Evolutionary conservation across 2,888 invertebrate species (phyloP).

Genomic region (Epinotia nisella): DNA sequence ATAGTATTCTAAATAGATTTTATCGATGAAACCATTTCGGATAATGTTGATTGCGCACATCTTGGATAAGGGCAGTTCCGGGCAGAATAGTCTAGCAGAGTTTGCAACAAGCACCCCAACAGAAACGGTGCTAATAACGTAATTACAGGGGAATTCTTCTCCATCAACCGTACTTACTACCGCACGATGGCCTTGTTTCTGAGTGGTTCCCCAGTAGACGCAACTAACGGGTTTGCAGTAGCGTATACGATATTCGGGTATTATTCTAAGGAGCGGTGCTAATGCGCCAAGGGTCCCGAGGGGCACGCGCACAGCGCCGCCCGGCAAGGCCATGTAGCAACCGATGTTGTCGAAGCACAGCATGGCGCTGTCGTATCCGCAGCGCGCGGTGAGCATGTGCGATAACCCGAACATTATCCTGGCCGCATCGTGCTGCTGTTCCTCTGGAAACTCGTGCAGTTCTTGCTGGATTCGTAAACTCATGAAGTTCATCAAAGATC

Average conservation of each 20-base stretch:
- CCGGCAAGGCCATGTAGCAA: constrained; percentile 83
- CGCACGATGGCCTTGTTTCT: constrained; percentile 76
- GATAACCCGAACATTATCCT: constrained; percentile 87
- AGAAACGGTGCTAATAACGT: constrained; percentile 91
- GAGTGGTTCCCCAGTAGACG: constrained; percentile 87
- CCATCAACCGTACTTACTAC: constrained; percentile 88
- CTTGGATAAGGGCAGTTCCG: constrained; percentile 88
- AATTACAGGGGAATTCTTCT: constrained; percentile 89
- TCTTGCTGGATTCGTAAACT: constrained; percentile 88
- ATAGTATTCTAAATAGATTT: constrained; percentile 90
- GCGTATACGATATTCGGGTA: constrained; percentile 86
- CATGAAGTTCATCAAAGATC: constrained; percentile 87
- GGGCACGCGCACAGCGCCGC: constrained; percentile 85
- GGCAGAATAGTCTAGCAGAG: constrained; percentile 87
- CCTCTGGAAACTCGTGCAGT: constrained; percentile 86
- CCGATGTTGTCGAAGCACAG: constrained; percentile 72
- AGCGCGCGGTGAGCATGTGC: constrained; percentile 85
- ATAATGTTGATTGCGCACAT: constrained; percentile 87
- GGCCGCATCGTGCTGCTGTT: constrained; percentile 87
- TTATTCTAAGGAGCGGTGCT: constrained; percentile 86
- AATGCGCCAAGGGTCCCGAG: constrained; percentile 87
- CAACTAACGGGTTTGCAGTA: constrained; percentile 89
- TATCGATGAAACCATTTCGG: constrained; percentile 90
- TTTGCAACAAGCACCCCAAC: constrained; percentile 89
- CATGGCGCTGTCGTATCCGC: constrained; percentile 86